A percentile compares a stretch with the other conserved stretches of the same genome.
Conservation (phyloP, 92 coral and sea anemone genomes). For the Bergia sp. region DNA sequence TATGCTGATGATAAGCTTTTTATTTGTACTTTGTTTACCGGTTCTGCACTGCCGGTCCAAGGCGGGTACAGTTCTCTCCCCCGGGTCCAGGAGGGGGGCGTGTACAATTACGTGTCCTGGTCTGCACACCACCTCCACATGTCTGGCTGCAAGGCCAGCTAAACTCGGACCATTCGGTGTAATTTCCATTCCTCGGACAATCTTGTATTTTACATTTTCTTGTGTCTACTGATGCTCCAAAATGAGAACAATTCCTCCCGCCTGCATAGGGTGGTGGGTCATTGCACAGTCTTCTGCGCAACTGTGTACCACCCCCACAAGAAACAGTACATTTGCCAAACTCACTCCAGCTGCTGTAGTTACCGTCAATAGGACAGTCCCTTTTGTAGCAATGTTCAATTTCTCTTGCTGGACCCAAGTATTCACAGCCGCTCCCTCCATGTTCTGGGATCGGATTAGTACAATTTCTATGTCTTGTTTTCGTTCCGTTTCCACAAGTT, state of each 20-base stretch:
- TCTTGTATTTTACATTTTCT: conserved; percentile 48
- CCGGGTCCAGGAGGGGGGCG: conserved; percentile 69
- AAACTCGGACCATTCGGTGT: conserved; percentile 65
- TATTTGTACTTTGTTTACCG: neutral
- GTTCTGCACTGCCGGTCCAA: conserved; percentile 61
- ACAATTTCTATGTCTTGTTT: conserved; percentile 56
- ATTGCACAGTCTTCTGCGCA: conserved; percentile 60
- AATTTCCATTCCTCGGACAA: conserved; percentile 74
- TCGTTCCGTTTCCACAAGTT: conserved; percentile 71
- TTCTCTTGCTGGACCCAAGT: conserved; percentile 46
- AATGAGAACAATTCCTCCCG: conserved; percentile 63
- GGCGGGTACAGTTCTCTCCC: conserved; percentile 59
- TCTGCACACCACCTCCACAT: conserved; percentile 64
- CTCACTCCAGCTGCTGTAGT: conserved; percentile 65
- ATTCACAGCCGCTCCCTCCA: conserved; percentile 63
- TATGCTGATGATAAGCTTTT: neutral
- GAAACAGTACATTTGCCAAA: conserved; percentile 59
- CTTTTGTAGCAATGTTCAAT: conserved; percentile 35
- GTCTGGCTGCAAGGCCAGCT: conserved; percentile 49
- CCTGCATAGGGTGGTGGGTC: conserved; percentile 59
- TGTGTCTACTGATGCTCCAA: conserved; percentile 54
- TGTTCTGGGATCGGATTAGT: conserved; percentile 59
- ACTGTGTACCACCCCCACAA: conserved; percentile 71
- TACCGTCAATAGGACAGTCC: conserved; percentile 75
- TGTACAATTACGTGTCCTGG: conserved; percentile 70